Evolutionary conservation across 64 coral and sea anemone species (phyloP).

Genomic region (Pocillopora verrucosa): DNA sequence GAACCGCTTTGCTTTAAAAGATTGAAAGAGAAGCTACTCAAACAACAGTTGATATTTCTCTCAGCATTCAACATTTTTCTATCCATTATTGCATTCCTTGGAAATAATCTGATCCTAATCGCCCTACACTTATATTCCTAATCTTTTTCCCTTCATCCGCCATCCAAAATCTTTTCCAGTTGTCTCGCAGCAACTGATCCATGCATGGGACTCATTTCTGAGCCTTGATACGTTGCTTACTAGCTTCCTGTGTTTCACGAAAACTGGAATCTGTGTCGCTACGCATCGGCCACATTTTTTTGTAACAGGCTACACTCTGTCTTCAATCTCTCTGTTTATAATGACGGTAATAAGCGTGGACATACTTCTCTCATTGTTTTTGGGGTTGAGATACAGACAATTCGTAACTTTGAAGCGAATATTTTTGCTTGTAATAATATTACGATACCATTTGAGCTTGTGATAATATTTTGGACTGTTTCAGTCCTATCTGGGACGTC

Average conservation of each 20-base stretch:
- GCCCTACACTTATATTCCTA: background rate
- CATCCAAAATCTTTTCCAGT: background rate
- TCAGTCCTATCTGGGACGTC: background rate
- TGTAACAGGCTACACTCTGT: background rate
- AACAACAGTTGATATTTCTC: background rate
- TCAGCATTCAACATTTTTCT: background rate
- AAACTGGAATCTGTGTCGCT: background rate
- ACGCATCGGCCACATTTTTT: no score
- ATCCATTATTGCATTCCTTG: background rate
- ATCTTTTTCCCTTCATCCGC: background rate
- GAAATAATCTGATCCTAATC: background rate
- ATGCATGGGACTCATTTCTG: background rate
- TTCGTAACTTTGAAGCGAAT: background rate
- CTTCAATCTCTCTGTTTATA: background rate
- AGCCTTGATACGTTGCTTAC: background rate
- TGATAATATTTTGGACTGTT: background rate
- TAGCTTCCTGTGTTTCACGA: background rate
- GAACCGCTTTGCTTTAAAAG: no score
- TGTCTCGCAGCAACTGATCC: background rate
- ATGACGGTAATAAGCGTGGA: slow-evolving; percentile 5
- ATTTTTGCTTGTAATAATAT: background rate
- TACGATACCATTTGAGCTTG: background rate
- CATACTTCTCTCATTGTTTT: background rate
- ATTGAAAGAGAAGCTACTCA: no score
- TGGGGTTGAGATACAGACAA: background rate